Evolutionary conservation across 2,888 invertebrate genomes (phyloP).

Genomic region (Sesia apiformis): DNA sequence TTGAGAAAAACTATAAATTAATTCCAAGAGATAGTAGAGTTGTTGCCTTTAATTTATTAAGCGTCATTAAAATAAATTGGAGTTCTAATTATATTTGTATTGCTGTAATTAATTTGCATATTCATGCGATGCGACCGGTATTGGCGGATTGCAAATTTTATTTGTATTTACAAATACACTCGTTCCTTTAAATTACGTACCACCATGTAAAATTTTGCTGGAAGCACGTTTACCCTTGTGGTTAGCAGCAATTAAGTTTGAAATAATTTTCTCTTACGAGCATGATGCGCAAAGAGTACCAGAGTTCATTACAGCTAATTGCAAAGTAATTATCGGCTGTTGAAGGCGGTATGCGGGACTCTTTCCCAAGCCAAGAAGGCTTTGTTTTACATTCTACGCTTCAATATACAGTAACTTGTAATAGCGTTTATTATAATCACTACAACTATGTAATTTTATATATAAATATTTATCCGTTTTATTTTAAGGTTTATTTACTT

Average conservation of each 20-base stretch:
- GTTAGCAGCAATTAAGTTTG: slow-evolving; percentile 32
- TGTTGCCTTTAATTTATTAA: no score
- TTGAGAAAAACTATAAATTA: no score
- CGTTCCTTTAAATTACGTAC: slow-evolving; percentile 3
- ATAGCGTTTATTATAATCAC: not conserved
- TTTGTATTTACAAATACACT: no score
- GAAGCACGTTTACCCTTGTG: slow-evolving; percentile 14
- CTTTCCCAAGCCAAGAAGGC: slow-evolving; percentile 15
- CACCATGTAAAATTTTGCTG: slow-evolving; percentile 6
- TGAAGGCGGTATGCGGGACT: slow-evolving; percentile 33
- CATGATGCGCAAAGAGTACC: slow-evolving; percentile 20
- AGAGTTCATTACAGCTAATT: slow-evolving; percentile 51
- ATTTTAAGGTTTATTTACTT: no score
- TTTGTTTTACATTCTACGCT: slow-evolving; percentile 15
- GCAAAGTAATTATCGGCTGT: slow-evolving; percentile 50
- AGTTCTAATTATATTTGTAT: no score
- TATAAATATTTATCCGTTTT: no score
- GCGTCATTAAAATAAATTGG: no score
- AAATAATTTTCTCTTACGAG: slow-evolving; percentile 28
- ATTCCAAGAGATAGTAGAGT: no score
- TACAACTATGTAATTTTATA: no score
- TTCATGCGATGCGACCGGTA: not conserved
- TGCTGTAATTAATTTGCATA: not conserved
- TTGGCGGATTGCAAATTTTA: no score
- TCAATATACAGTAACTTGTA: not conserved